phyloP scores from a whole-genome alignment of 1,140 invertebrate species.

The Aphelinus certus region DNA sequence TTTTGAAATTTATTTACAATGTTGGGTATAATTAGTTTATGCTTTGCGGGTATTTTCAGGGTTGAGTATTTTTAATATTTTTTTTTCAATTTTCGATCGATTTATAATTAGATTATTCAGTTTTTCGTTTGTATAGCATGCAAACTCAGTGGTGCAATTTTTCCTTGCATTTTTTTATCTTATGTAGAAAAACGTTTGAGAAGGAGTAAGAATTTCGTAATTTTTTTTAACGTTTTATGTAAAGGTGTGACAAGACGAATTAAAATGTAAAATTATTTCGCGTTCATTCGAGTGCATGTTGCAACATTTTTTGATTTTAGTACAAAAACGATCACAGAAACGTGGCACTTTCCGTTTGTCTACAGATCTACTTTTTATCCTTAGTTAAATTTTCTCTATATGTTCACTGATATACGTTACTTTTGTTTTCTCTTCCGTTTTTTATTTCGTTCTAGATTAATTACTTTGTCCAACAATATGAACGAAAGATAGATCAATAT shows the following conservation, averaged over 20 bases:
- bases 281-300: slow-evolving; percentile 29
- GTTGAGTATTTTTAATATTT: background rate
- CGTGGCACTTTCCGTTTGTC: slow-evolving; percentile 34
- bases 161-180: slow-evolving; percentile 1
- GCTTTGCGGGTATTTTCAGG: slow-evolving; percentile 7
- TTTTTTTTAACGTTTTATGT: slow-evolving; percentile 19
- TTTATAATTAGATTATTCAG: background rate
- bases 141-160: background rate
- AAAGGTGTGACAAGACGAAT: slow-evolving; percentile 23
- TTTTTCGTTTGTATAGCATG: slow-evolving; percentile 18
- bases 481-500: no score
- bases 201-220: slow-evolving; percentile 24
- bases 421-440: background rate
- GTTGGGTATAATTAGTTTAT: background rate
- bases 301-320: slow-evolving; percentile 26
- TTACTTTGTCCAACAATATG: no score
- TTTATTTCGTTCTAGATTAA: slow-evolving; percentile 42
- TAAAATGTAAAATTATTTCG: slow-evolving; percentile 35
- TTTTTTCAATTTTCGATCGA: background rate
- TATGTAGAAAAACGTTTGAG: slow-evolving; percentile 37
- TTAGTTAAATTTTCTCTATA: slow-evolving; percentile 40
- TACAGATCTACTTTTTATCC: slow-evolving; percentile 35
- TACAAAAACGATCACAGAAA: slow-evolving; percentile 41
- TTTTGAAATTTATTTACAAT: slow-evolving; percentile 30
- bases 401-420: slow-evolving; percentile 31